Base-by-base conservation (phyloP, 1,140 invertebrate genomes). In the Drosophila tristis region DNA sequence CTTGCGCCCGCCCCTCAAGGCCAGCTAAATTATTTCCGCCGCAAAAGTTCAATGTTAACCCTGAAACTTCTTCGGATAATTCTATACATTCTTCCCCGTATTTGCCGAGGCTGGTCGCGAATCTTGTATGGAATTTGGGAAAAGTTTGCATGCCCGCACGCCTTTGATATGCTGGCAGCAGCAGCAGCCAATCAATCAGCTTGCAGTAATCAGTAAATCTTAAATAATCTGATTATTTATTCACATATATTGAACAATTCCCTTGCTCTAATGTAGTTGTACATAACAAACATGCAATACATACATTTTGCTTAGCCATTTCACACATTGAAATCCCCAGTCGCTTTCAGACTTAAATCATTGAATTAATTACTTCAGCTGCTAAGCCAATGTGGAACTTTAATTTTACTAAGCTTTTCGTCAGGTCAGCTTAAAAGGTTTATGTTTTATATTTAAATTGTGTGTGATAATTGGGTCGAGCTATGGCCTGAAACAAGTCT, bases 11-110 rank as follows among this genome's bases (percentile, higher is more conserved):
- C 20, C 31, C 31, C 57, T 70, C 65, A 55, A 57, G 66, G 66
- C 35, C 66, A 31, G 49, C 48, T 16, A 70, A 50, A 70, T 70
- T 70, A 70, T 70, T 58, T 70, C 66, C 66, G 66, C 45, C 66
- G 15, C 64, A 68, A 70, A 57, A 58, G 64, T 43, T 70, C 16
- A 57, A 47, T 51, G 39, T 68, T 29, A 70, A 50, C 51, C 65
- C 39, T 66, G 62, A 57, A 68, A 7, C 64, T 50, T 51, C 44
- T 15, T 20, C 20, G 35, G 49, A 20, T 26, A 43, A 70, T 68
- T 43, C 51, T 15, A 57, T 57, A 58, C 31, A 31, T 31, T 31
- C 66, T 39, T 39, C 4, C 11, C 2, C 13, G 50, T 50, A 70
- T 50, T 70, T 48, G 45, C 45, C 50, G 56, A 68, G 68, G 51